Evolutionary conservation across 2,888 invertebrate species (phyloP), one percentile per base, ranked within the genome.

Genomic region (Leptinotarsa juncta): DNA sequence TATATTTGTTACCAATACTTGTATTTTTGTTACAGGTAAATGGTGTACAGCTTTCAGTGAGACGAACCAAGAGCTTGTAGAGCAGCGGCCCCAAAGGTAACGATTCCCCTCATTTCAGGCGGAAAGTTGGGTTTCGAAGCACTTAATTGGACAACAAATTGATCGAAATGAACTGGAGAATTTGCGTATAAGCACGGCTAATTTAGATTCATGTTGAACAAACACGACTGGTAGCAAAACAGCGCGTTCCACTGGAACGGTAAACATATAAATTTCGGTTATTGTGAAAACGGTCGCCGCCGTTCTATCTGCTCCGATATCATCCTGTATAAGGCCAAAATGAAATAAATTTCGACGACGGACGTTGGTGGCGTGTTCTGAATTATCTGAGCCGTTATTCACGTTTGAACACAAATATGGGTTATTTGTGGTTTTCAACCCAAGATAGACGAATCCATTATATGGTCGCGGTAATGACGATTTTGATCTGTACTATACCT

Each of bases 231-330:
- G 53, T 53, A 53, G 53, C 53, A 53, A 53, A 18, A 42, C 53
- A 4, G n/a, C 53, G 53, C 53, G 53, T 53, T 53, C 53, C 18
- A 18, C 18, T 53, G 23, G 20, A 57, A 57, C 57, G 20, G 67
- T 70, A 74, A 74, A 74, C 74, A 74, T 70, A 74, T 74, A 74
- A 74, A 74, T 74, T 74, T 70, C 62, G 49, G 74, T 74, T 74
- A 74, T 70, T 74, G 70, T 70, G 55, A 62, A 51, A 66, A 62
- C 67, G 66, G 23, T 23, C 20, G 57, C 57, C 57, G 57, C 3
- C 57, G 57, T 14, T 75, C 69, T 75, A 71, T 67, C 68, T 68
- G 68, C 60, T 51, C 57, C 73, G 65, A 60, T 76, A 76, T 73
- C 72, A 66, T 76, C 65, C 71, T 76, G 75, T 75, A 75, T 71